Conservation (phyloP, 1,140 invertebrate species). For the Stegodyphus dumicola region DNA sequence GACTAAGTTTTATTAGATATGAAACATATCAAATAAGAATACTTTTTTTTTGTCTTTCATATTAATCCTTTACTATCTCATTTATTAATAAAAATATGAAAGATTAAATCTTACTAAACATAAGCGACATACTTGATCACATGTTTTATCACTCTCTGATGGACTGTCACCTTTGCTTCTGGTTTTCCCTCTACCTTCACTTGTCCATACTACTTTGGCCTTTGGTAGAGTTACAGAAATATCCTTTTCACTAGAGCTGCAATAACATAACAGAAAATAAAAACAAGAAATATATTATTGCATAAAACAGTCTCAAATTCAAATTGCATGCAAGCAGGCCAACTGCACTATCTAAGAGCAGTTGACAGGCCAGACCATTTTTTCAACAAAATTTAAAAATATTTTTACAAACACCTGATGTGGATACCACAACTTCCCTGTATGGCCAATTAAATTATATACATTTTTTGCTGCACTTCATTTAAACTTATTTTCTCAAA, state of each 20-base stretch:
- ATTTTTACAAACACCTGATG: too few relatives aligned
- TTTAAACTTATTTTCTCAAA: too few relatives aligned
- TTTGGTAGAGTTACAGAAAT: not conserved
- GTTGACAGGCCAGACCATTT: too few relatives aligned
- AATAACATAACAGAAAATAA: not conserved
- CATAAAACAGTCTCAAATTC: not conserved
- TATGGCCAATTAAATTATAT: too few relatives aligned
- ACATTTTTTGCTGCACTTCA: too few relatives aligned
- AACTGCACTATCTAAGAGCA: too few relatives aligned
- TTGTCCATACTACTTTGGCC: slow-evolving; percentile 29
- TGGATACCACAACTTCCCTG: too few relatives aligned
- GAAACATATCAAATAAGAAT: too few relatives aligned
- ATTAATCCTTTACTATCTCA: not conserved
- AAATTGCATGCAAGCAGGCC: not conserved
- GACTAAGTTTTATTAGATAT: too few relatives aligned
- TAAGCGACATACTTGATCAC: not conserved
- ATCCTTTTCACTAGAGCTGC: slow-evolving; percentile 22
- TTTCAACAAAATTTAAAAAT: too few relatives aligned
- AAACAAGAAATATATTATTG: not conserved
- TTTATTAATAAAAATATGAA: not conserved
- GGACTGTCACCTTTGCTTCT: not conserved
- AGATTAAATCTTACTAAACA: not conserved
- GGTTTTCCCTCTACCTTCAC: slow-evolving; percentile 19
- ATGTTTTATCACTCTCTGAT: not conserved
- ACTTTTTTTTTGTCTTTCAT: too few relatives aligned